Conservation (phyloP, 1,140 invertebrate species). For the Apis florea region DNA sequence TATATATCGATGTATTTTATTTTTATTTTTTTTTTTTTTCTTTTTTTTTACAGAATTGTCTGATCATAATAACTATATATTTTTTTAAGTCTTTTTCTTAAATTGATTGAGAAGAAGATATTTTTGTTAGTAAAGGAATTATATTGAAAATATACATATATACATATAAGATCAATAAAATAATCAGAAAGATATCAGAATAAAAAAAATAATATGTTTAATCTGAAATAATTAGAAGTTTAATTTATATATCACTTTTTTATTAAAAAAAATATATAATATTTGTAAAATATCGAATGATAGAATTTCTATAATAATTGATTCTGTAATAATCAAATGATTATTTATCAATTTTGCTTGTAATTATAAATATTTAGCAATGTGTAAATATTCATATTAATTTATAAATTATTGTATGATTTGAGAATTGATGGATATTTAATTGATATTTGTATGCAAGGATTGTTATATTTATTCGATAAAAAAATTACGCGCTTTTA, state of each 20-base stretch:
- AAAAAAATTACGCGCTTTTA: constrained; percentile 13
- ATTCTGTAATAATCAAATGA: not conserved
- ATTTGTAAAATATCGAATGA: not conserved
- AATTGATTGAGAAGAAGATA: too few relatives aligned
- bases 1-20: not conserved
- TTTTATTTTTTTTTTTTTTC: not conserved
- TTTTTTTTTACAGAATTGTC: not conserved
- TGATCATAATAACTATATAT: too few relatives aligned
- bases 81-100: not conserved
- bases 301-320: not conserved
- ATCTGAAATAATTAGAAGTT: not conserved
- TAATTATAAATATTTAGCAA: not conserved
- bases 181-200: not conserved
- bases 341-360: not conserved
- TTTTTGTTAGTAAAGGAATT: not conserved
- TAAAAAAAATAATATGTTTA: not conserved
- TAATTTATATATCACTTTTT: not conserved
- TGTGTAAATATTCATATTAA: not conserved
- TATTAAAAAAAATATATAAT: not conserved
- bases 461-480: too few relatives aligned
- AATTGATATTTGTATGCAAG: too few relatives aligned
- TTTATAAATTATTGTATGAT: not conserved
- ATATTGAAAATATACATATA: not conserved
- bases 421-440: not conserved
- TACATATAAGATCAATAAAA: not conserved